A percentile compares a stretch with the other conserved stretches of the same genome.
These are phyloP conservation scores for Ciona savignyi DNA, from an alignment of 23 tunicate species.

Conservation along the genomic window DNA sequence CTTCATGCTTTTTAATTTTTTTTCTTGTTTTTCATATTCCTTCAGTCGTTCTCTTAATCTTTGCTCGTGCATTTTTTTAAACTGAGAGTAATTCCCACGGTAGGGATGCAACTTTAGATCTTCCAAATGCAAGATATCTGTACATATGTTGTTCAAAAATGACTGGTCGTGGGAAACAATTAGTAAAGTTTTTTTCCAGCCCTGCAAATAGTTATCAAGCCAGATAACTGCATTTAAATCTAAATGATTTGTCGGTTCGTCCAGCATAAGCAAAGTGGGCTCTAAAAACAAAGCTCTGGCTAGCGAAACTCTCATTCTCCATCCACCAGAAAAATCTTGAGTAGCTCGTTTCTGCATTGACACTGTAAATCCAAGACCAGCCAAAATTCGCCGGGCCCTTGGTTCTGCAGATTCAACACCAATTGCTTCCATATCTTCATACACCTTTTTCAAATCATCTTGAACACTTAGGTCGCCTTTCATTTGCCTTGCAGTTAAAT, in stretches of 20 bases:
- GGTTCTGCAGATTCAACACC: conserved; percentile 96
- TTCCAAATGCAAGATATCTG: conserved; percentile 94
- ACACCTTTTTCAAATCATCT: conserved; percentile 74
- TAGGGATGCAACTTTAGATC: conserved; percentile 73
- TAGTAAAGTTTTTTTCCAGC: conserved; percentile 94
- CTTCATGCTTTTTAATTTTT: conserved; percentile 57
- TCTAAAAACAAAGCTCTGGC: conserved; percentile 96
- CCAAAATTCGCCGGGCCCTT: conserved; percentile 85
- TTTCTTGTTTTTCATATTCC: conserved; percentile 97
- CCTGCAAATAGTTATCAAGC: conserved; percentile 93
- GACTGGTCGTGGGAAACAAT: conserved; percentile 98
- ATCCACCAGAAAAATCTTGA: conserved; percentile 99
- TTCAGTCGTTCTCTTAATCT: conserved; percentile 63
- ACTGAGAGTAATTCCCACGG: conserved; percentile 92
- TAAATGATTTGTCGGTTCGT: conserved; percentile 99
- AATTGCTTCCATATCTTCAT: conserved; percentile 92
- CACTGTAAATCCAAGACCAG: conserved; percentile 94
- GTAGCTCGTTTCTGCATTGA: conserved; percentile 85
- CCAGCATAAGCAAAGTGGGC: conserved; percentile 89
- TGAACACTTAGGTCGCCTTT: conserved; percentile 78
- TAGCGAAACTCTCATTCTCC: conserved; percentile 99
- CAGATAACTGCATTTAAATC: conserved; percentile 99
- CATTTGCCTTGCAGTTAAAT: conserved; percentile 51
- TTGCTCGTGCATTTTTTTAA: conserved; percentile 87
- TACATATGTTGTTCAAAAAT: conserved; percentile 90